A percentile compares a stretch with the other conserved stretches of the same genome.
These are phyloP conservation scores for Meda fulgida DNA, from an alignment of 2,797 vertebrate species.

Conservation along the genomic window DNA sequence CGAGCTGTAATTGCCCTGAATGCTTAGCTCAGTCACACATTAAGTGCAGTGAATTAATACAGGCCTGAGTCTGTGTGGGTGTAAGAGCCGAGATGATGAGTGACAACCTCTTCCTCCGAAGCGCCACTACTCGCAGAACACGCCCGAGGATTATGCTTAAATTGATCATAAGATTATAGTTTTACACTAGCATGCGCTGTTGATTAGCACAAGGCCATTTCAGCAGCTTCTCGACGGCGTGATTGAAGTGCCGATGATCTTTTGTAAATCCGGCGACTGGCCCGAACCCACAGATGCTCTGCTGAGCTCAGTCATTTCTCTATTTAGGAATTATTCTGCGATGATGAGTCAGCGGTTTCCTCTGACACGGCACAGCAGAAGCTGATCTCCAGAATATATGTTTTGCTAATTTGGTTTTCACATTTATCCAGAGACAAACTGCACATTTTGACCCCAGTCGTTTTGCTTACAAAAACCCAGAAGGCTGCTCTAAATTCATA, in stretches of 20 bases:
- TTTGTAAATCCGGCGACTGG: constrained; percentile 38
- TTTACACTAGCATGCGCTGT: constrained; percentile 30
- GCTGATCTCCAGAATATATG: constrained; percentile 41
- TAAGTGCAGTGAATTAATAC: constrained; percentile 59
- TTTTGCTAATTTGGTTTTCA: constrained; percentile 37
- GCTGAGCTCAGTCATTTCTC: constrained; percentile 59
- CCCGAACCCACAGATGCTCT: constrained; percentile 42
- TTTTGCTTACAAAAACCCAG: constrained; percentile 9
- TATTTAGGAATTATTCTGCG: constrained; percentile 59
- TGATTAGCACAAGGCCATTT: constrained; percentile 53
- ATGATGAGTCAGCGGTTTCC: constrained; percentile 58
- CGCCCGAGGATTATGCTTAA: constrained; percentile 40
- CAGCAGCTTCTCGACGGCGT: constrained; percentile 23
- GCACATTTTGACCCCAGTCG: constrained; percentile 11
- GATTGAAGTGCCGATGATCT: constrained; percentile 41
- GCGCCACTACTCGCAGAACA: background rate
- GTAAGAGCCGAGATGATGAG: constrained; percentile 32
- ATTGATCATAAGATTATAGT: constrained; percentile 52
- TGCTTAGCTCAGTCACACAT: constrained; percentile 58
- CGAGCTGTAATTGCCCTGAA: constrained; percentile 49
- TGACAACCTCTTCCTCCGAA: constrained; percentile 11
- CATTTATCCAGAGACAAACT: constrained; percentile 20
- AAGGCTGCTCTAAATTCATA: constrained; percentile 28
- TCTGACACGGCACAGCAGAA: constrained; percentile 32
- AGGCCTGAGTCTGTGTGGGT: constrained; percentile 26